Conservation (phyloP, 2,797 vertebrate species). For the Pseudocheirus occidentalis region DNA sequence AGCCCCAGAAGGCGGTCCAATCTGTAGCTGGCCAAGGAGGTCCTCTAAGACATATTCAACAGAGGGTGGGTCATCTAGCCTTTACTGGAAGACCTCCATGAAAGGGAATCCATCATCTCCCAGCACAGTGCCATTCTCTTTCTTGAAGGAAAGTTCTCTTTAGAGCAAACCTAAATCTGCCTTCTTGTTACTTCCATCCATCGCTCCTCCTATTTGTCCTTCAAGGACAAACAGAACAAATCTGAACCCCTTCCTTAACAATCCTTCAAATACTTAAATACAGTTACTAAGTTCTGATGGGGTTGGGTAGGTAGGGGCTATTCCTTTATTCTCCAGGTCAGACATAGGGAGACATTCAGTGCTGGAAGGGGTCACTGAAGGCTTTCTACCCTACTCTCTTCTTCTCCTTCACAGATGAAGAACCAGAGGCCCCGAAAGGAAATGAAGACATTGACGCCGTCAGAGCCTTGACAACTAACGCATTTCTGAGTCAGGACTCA, state of each 20-base stretch:
- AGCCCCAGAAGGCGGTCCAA: background rate
- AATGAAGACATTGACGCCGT: background rate
- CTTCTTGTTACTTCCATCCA: background rate
- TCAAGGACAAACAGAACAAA: background rate
- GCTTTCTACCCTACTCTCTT: too few relatives aligned
- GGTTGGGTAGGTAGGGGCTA: background rate
- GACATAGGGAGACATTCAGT: background rate
- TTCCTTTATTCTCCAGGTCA: background rate
- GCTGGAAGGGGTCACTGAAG: background rate
- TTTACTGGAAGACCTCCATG: too few relatives aligned
- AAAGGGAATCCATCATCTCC: too few relatives aligned
- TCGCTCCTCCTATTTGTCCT: background rate
- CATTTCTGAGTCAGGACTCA: background rate
- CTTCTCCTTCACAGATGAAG: too few relatives aligned
- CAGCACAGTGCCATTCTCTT: background rate
- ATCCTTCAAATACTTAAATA: background rate
- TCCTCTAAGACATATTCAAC: background rate
- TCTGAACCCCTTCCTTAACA: background rate
- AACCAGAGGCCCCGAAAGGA: background rate
- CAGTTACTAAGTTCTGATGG: background rate
- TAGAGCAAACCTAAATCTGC: too few relatives aligned
- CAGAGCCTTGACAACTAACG: fast-evolving
- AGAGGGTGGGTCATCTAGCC: too few relatives aligned
- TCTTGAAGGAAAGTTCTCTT: too few relatives aligned
- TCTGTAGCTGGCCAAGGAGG: background rate